A percentile compares a stretch with the other conserved stretches of the same genome.
Conservation (phyloP, 2,888 invertebrate species). For the Rhagonycha fulva region DNA sequence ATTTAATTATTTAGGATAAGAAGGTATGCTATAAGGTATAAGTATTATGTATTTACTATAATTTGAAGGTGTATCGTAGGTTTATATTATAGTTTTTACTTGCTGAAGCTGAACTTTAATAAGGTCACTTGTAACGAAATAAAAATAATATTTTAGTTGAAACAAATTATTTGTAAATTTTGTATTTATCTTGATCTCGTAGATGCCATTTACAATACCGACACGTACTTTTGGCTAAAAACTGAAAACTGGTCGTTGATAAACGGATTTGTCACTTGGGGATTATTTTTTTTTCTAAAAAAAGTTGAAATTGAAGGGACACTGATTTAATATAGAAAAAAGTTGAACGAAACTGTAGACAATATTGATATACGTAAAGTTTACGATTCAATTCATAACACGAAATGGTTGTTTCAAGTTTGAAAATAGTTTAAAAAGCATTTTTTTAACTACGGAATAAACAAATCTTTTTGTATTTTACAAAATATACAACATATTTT, state of each 20-base stretch:
- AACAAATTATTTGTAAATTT: background rate
- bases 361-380: background rate
- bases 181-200: background rate
- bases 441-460: background rate
- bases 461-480: background rate
- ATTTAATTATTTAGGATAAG: background rate
- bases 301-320: background rate
- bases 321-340: background rate
- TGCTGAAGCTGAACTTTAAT: background rate
- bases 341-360: background rate
- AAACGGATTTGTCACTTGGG: background rate
- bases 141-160: background rate
- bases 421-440: background rate
- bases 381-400: background rate
- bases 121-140: background rate
- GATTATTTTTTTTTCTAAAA: background rate
- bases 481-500: background rate
- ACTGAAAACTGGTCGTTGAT: background rate
- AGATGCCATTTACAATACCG: background rate
- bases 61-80: too few species aligned
- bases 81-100: background rate
- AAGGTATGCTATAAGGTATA: too few species aligned
- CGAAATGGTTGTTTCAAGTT: background rate
- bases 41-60: background rate
- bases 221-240: background rate